phyloP scores from a whole-genome alignment of 2,888 invertebrate species.

The Lasioglossum malachurum region DNA sequence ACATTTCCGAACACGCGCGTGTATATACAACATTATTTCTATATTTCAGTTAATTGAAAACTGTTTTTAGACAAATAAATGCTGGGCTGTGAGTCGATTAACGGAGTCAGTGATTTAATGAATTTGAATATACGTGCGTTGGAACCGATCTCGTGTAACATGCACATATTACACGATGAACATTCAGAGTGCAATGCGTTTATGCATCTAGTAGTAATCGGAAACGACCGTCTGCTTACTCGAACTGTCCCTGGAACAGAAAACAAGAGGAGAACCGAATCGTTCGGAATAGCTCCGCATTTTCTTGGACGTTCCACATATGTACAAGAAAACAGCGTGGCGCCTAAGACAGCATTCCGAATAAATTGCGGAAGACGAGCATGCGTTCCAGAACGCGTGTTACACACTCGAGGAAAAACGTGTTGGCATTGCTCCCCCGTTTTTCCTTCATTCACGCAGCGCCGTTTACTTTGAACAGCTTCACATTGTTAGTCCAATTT shows the following conservation, averaged over 20 bases:
- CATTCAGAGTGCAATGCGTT: background rate
- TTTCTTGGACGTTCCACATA: constrained; percentile 9
- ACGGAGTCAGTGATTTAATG: background rate
- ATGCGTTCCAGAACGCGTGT: constrained; percentile 39
- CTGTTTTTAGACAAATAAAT: background rate
- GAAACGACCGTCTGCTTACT: background rate
- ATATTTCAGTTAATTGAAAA: background rate
- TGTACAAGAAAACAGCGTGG: constrained; percentile 42
- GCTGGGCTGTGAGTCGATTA: background rate
- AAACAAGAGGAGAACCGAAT: constrained; percentile 4
- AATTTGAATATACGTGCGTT: background rate
- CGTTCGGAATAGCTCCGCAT: constrained; percentile 12
- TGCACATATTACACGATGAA: background rate
- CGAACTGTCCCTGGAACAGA: background rate
- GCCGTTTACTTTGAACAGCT: constrained; percentile 42
- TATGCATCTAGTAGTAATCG: background rate
- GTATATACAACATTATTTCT: background rate
- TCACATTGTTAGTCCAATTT: constrained; percentile 24
- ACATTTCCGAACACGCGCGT: background rate
- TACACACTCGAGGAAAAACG: constrained; percentile 48
- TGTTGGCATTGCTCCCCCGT: constrained; percentile 47
- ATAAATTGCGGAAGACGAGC: constrained; percentile 65
- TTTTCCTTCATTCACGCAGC: constrained; percentile 27
- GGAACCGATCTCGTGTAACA: background rate
- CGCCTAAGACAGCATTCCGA: constrained; percentile 65